These are phyloP conservation scores for Pseudanteris insignis DNA, from an alignment of 2,888 invertebrate species.

Conservation along the genomic window DNA sequence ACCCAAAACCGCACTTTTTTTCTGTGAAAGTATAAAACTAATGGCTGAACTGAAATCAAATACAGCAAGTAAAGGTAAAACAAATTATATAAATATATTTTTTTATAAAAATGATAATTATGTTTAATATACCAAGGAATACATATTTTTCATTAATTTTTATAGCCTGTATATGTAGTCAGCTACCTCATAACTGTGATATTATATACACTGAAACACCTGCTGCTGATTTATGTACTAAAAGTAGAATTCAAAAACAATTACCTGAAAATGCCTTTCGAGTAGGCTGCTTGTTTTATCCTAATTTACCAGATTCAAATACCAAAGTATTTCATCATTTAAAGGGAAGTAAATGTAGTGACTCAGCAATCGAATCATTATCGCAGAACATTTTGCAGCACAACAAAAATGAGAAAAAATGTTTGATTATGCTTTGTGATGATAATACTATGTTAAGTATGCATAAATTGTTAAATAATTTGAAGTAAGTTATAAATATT, in stretches of 20 bases:
- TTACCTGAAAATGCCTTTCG: constrained; percentile 7
- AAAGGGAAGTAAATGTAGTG: background rate
- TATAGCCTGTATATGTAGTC: constrained; percentile 52
- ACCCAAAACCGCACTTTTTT: constrained; percentile 46
- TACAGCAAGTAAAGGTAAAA: constrained; percentile 3
- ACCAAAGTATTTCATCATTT: constrained; percentile 10
- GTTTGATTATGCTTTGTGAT: constrained; percentile 50
- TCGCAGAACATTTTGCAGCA: constrained; percentile 14
- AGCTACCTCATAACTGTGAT: constrained; percentile 51
- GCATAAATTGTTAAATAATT: constrained; percentile 14
- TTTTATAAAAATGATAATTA: too few species aligned
- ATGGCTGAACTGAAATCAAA: background rate
- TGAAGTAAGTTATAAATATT: constrained; percentile 5
- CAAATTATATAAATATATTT: background rate
- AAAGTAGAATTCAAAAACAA: constrained; percentile 6
- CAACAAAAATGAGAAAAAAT: constrained; percentile 31
- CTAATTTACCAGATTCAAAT: constrained; percentile 44
- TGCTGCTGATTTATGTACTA: constrained; percentile 45
- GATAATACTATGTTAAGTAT: constrained; percentile 4
- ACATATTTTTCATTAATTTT: too few species aligned
- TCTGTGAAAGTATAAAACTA: constrained; percentile 27
- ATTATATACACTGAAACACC: constrained; percentile 50
- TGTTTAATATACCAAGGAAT: too few species aligned
- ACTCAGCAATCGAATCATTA: constrained; percentile 8
- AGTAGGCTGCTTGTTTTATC: constrained; percentile 51